phyloP scores from a whole-genome alignment of 1,140 invertebrate genomes.

The Kradibia gibbosae region DNA sequence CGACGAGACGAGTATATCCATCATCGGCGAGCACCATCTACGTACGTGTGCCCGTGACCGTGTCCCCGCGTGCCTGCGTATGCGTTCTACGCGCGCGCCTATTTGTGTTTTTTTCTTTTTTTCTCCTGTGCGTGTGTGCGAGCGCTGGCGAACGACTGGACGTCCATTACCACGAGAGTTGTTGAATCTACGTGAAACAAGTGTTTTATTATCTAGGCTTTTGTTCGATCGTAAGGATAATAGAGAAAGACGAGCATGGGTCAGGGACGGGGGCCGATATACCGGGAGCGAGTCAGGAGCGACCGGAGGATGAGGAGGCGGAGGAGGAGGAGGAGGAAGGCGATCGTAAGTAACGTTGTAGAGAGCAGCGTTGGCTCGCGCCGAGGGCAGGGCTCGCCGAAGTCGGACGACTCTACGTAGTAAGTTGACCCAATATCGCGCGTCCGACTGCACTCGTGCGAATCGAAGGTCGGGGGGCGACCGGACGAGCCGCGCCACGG shows the following conservation, averaged over 20 bases:
- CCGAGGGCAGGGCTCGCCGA: too few species aligned
- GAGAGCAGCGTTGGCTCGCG: too few species aligned
- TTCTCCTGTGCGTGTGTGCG: too few species aligned
- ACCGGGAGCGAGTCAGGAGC: background rate
- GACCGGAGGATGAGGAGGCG: background rate
- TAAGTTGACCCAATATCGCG: conserved; percentile 6
- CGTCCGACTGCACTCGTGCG: background rate
- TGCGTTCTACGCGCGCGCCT: background rate
- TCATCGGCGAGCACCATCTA: background rate
- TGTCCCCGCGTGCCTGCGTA: background rate
- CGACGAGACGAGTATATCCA: background rate
- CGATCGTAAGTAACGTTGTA: too few species aligned
- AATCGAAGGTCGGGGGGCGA: background rate
- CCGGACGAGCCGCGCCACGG: too few species aligned
- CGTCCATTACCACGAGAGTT: background rate
- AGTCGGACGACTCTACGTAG: too few species aligned
- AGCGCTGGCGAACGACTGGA: too few species aligned
- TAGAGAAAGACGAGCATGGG: background rate
- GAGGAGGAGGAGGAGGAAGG: background rate
- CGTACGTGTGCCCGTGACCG: background rate
- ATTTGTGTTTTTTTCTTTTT: background rate
- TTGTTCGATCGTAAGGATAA: conserved; percentile 5
- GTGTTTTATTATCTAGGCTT: background rate
- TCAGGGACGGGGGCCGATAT: too few species aligned
- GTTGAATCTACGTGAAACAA: conserved; percentile 4